Base-by-base conservation (phyloP, 2,888 invertebrate species). In the Dorcus hopei region DNA sequence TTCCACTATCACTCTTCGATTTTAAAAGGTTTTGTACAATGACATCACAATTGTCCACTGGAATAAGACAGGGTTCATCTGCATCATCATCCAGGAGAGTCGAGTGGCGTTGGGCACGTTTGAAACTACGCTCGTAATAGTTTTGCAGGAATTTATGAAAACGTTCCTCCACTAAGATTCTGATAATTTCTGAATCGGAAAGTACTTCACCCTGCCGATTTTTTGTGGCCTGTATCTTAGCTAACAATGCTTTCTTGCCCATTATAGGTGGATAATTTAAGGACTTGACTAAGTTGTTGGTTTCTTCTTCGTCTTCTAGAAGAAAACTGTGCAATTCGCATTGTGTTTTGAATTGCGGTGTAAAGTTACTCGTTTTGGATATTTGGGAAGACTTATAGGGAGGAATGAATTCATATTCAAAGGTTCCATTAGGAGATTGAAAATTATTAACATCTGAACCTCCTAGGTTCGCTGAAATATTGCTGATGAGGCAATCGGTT, bases 101-200 rank as follows among this genome's bases (percentile, higher is more conserved):
- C 26, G 26, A 33, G 26, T 33, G 6, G 3, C 26, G 26, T 33
- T 33, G 40, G 19, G 38, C 23, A 9, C 61, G 55, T 45, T 52
- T 47, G 39, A 47, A 55, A 40, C 53, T 62, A 23, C 66, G 61
- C 47, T 50, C 49, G 38, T 53, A 52, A 47, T 61, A 61, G 19
- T 57, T 11, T 42, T 60, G 60, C 40, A 66, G 58, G 19, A 61
- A 52, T 2, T 48, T 48, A 9, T 51, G 52, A 45, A 65, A 67
- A 59, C 61, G 61, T 50, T 66, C 64, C 9, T 50, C 54, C 7
- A 67, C 66, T 23, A 67, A 51, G 33, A 58, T 54, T 11, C 59
- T 61, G 33, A 67, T 54, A 7, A 67, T 64, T 50, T 67, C 61
- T 0, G 63, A 59, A 42, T 67, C 67, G 19, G 19, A 23, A 16